Evolutionary conservation across 2,113 vertebrate species (phyloP).

Genomic region (Struthidea cinerea): DNA sequence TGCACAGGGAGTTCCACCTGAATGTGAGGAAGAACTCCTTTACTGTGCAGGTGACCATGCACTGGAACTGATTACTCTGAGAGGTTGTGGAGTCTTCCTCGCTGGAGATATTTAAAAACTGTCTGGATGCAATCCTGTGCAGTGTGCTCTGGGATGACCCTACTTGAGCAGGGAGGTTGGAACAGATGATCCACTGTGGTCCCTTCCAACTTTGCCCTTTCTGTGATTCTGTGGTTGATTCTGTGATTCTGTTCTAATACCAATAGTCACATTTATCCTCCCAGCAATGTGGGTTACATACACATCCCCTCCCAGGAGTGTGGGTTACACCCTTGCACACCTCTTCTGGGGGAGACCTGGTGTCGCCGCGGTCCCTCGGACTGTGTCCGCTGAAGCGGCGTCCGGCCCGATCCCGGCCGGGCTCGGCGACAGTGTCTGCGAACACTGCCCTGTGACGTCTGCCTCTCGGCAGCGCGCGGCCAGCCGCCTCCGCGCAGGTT

Average conservation of each 20-base stretch:
- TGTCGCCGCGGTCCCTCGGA: no score
- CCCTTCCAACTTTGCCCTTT: neutral
- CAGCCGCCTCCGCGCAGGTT: no score
- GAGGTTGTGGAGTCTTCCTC: neutral
- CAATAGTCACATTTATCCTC: neutral
- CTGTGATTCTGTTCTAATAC: neutral
- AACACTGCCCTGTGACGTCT: no score
- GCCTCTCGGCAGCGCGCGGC: no score
- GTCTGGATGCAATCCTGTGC: neutral
- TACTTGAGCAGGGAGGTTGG: neutral
- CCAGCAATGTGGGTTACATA: neutral
- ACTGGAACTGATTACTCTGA: fast-evolving
- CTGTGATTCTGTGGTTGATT: neutral
- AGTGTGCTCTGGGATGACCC: neutral
- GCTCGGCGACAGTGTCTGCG: no score
- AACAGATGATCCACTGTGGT: neutral
- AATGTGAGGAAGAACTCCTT: neutral
- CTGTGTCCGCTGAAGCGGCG: no score
- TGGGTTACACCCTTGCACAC: neutral
- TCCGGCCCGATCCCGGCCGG: no score
- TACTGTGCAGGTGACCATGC: fast-evolving
- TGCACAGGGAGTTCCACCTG: neutral
- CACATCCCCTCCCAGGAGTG: neutral
- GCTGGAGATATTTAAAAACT: neutral
- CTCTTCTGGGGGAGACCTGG: no score